Evolutionary conservation across 37 sponge, comb jelly and placozoan genomes (phyloP), one percentile per base, ranked within the genome.

Genomic region (Theonella swinhoei): DNA sequence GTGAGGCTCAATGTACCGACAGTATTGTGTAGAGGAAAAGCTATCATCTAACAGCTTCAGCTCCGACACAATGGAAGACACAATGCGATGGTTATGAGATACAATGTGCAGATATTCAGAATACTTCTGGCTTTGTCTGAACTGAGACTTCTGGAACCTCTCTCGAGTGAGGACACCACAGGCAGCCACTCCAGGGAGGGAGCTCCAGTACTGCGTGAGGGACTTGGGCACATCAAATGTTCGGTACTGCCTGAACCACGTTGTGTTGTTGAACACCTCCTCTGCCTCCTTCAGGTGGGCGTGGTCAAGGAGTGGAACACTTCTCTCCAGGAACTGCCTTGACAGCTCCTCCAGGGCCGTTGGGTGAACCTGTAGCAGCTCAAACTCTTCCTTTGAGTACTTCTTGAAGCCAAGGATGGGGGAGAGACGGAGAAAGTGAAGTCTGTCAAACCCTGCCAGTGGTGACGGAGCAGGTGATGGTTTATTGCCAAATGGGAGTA

Each of bases 21-120:
- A 47, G 65, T 32, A 34, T 60, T 64, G 43, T 26, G 77, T 31
- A 17, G 40, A 36, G 3, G 58, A 3, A 33, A 77, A 84, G 14
- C 32, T 39, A 0, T 41, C 35, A 8, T 85, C 90, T 3, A 63
- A 70, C 22, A 39, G 30, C 69, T 81, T 82, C 19, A 81, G 31
- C 7, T 77, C 68, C 1, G 60, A 24, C 9, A 25, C 29, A 2
- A 93, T 39, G 20, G 90, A 39, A 7, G 59, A 58, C 25, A 69
- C 30, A 0, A 93, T 74, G 2, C 90, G 39, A 62, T 89, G 94
- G 36, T 89, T 37, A 60, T 88, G 90, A 0, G 90, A 89, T 30
- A 93, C 71, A 19, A 75, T 32, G 40, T 89, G 91, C 4, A 76
- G 75, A 42, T 89, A 89, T 22, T 83, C 30, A 19, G 82, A 61